Evolutionary conservation across 2,888 invertebrate genomes (phyloP), one percentile per base, ranked within the genome.

Genomic region (Sthenelais limicola): DNA sequence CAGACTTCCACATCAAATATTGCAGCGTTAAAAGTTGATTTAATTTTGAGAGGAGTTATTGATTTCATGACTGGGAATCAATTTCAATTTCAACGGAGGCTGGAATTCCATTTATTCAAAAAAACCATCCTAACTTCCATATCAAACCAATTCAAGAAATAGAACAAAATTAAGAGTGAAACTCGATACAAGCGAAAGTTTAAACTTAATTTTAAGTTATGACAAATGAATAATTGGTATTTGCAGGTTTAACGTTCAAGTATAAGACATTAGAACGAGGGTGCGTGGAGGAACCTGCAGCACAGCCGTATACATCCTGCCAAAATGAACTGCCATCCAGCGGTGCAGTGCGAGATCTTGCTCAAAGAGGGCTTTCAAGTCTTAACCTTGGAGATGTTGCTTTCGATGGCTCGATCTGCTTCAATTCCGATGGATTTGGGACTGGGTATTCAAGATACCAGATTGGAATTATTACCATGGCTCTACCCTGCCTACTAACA

Each of bases 191-290:
- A n/a, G n/a, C n/a, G n/a, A n/a, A n/a, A n/a, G n/a, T n/a, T n/a
- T 24, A n/a, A 48, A 2, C 4, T 5, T 48, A 48, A 43, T 15
- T 9, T 43, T 9, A 12, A 43, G 12, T 12, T 43, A 9, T 15
- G 9, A 43, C 43, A 43, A 12, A 43, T 43, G 12, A 43, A 43
- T 15, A 43, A 43, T 9, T 43, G 15, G 9, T 15, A 43, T 43
- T 43, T 43, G 9, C 43, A 12, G 12, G 12, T 15, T 43, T 9
- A 12, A 43, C 12, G n/a, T 49, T 54, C 24, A 5, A 3, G n/a
- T 62, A 38, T 43, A n/a, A 35, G 38, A 62, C 62, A 1, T 38
- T 28, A 24, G 62, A 62, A 26, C 35, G 62, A 5, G 62, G 62
- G 1, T 62, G 62, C 26, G 24, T 62, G 5, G 38, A 35, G 7